phyloP scores from a whole-genome alignment of 2,797 vertebrate species.

The Threskiornis aethiopicus region DNA sequence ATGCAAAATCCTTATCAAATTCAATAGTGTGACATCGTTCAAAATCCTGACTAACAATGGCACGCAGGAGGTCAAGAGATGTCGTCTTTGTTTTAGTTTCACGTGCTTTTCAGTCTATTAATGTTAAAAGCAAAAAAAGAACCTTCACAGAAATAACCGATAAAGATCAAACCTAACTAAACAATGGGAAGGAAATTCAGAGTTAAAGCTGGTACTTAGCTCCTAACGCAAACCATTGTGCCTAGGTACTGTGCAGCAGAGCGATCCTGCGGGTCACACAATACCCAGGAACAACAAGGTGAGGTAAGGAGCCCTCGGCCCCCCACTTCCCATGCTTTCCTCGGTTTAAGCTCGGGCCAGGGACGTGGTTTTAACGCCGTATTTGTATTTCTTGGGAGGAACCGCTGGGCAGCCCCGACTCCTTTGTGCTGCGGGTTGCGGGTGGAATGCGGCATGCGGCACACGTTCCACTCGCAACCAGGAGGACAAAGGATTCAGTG shows the following conservation, averaged over 20 bases:
- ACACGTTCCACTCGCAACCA: slow-evolving; percentile 57
- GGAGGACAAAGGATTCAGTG: slow-evolving; percentile 65
- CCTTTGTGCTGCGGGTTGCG: slow-evolving; percentile 55
- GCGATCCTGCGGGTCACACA: not conserved
- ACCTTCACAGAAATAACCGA: slow-evolving; percentile 27
- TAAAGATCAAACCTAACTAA: slow-evolving; percentile 46
- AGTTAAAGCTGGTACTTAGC: slow-evolving; percentile 11
- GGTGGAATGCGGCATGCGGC: slow-evolving; percentile 31
- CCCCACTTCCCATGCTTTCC: not conserved
- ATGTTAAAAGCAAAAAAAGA: not conserved
- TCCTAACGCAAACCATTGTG: not conserved
- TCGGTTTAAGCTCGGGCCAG: not conserved
- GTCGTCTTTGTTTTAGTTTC: slow-evolving; percentile 64
- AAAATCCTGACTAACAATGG: slow-evolving; percentile 47
- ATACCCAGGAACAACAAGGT: not conserved
- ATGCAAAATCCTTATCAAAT: slow-evolving; percentile 47
- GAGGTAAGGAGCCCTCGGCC: not conserved
- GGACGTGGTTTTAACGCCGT: not conserved
- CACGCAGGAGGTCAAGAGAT: slow-evolving; percentile 35
- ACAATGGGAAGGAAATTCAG: slow-evolving; percentile 64
- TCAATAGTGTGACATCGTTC: not conserved
- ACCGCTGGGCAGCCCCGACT: not conserved
- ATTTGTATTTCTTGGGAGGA: not conserved
- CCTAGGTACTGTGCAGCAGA: not conserved
- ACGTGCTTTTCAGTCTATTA: slow-evolving; percentile 20